phyloP scores from a whole-genome alignment of 2,888 invertebrate species.

The Odiellus spinosus region DNA sequence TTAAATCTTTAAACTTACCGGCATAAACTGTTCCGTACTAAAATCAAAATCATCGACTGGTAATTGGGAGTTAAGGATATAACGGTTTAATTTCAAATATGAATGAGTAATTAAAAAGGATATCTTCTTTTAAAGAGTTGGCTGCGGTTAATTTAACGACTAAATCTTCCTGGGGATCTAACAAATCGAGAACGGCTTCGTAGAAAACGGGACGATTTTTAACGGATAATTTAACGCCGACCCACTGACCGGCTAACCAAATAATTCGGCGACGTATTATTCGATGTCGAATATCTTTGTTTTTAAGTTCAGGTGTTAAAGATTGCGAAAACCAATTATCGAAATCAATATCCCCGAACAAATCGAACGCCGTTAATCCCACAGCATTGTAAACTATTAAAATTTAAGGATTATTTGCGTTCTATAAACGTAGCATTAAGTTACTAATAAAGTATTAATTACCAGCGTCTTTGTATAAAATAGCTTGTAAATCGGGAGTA shows the following conservation, averaged over 20 bases:
- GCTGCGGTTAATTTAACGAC: slow-evolving; percentile 76
- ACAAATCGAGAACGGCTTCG: slow-evolving; percentile 44
- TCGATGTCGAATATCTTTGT: slow-evolving; percentile 60
- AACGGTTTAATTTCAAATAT: too few species aligned
- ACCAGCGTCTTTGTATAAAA: slow-evolving; percentile 70
- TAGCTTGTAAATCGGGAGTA: slow-evolving; percentile 54
- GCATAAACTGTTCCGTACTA: slow-evolving; percentile 64
- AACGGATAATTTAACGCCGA: slow-evolving; percentile 58
- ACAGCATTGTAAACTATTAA: slow-evolving; percentile 65
- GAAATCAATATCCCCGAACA: slow-evolving; percentile 85
- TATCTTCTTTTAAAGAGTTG: slow-evolving; percentile 55
- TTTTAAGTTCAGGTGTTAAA: slow-evolving; percentile 60
- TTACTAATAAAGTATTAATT: too few species aligned
- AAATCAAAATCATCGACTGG: slow-evolving; percentile 85
- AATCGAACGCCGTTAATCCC: slow-evolving; percentile 69
- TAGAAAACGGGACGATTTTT: slow-evolving; percentile 66
- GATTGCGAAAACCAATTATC: slow-evolving; percentile 78
- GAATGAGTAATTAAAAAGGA: slow-evolving; percentile 30
- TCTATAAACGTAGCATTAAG: too few species aligned
- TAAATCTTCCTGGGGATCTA: slow-evolving; percentile 61
- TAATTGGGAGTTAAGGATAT: slow-evolving; percentile 10
- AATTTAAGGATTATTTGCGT: too few species aligned
- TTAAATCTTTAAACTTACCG: slow-evolving; percentile 30
- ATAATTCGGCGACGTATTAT: slow-evolving; percentile 69
- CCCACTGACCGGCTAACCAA: slow-evolving; percentile 55